These are phyloP conservation scores for Pharmacophagus antenor DNA, from an alignment of 2,888 invertebrate genomes.

Conservation along the genomic window DNA sequence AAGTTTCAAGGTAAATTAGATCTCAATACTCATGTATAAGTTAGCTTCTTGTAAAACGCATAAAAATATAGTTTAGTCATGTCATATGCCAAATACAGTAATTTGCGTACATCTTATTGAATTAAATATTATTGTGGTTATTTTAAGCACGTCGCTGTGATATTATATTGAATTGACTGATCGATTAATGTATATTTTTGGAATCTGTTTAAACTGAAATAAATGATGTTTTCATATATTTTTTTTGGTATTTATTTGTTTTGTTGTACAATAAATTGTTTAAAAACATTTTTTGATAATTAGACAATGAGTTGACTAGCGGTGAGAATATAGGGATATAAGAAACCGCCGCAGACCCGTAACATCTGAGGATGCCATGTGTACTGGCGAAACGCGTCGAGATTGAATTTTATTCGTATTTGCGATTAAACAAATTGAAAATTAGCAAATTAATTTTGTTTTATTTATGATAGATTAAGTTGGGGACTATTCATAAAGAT, in stretches of 20 bases:
- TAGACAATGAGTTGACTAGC: not conserved
- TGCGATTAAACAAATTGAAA: no score
- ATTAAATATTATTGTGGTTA: conserved; percentile 25
- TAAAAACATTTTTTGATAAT: no score
- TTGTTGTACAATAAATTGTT: not conserved
- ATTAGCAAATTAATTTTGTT: no score
- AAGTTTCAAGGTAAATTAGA: conserved; percentile 20
- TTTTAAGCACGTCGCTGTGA: conserved; percentile 52
- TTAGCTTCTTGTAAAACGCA: conserved; percentile 35
- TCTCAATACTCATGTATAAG: conserved; percentile 38
- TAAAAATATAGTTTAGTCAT: conserved; percentile 10
- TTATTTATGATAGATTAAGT: no score
- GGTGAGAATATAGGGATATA: no score
- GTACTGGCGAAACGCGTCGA: no score
- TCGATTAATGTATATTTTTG: conserved; percentile 57
- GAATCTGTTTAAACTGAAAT: conserved; percentile 40
- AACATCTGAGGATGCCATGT: no score
- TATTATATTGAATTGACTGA: conserved; percentile 64
- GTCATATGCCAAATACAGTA: conserved; percentile 1
- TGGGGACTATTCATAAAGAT: no score
- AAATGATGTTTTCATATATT: conserved; percentile 18
- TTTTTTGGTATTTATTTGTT: no score
- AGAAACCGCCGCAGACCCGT: no score
- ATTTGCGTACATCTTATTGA: conserved; percentile 35
- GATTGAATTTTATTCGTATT: no score